Evolutionary conservation across 1,140 invertebrate genomes (phyloP).

Genomic region (Ceratosolen solmsi): DNA sequence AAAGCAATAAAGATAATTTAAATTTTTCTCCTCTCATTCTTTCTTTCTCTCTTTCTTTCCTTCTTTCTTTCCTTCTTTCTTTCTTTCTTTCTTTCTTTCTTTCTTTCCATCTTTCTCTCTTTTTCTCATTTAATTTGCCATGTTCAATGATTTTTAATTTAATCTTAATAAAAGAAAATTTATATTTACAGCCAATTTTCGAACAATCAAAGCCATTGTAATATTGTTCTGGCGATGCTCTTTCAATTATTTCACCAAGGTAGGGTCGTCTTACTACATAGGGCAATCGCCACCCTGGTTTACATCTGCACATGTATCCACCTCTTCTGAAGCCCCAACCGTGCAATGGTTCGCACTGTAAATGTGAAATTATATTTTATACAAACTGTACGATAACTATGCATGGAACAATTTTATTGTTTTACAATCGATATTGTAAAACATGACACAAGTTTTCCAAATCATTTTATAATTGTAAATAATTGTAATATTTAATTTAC

Average conservation of each 20-base stretch:
- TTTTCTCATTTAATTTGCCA: too few species aligned
- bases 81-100: too few species aligned
- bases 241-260: constrained; percentile 93
- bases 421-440: constrained; percentile 5
- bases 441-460: not conserved
- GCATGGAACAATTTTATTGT: too few species aligned
- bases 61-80: too few species aligned
- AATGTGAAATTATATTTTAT: constrained; percentile 17
- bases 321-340: constrained; percentile 96
- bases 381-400: too few species aligned
- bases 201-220: constrained; percentile 93
- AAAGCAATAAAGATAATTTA: constrained; percentile 10
- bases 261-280: constrained; percentile 90
- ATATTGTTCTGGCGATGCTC: constrained; percentile 93
- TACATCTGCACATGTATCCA: constrained; percentile 96
- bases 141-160: too few species aligned
- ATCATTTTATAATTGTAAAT: not conserved
- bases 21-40: too few species aligned
- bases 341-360: constrained; percentile 94
- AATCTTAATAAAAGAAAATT: constrained; percentile 8
- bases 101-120: too few species aligned
- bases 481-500: too few species aligned
- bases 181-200: constrained; percentile 90
- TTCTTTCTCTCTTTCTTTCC: too few species aligned
- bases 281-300: constrained; percentile 91